Conservation (phyloP, 92 coral and sea anemone genomes). For the Scolanthus callimorphus region DNA sequence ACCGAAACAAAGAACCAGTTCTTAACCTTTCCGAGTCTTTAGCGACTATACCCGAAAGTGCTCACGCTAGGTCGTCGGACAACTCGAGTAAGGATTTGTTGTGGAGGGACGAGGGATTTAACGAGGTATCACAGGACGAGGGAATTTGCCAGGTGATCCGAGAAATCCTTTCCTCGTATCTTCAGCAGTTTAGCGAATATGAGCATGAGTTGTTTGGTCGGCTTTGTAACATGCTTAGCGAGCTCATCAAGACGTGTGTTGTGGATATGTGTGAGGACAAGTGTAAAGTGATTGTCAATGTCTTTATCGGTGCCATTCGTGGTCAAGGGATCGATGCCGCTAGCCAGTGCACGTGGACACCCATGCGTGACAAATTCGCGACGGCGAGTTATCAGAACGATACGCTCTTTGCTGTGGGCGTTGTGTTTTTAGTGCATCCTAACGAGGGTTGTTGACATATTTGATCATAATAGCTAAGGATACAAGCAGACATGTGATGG, state of each 20-base stretch:
- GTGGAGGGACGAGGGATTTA: neutral
- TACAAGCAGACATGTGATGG: too few relatives aligned
- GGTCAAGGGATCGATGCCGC: conserved; percentile 65
- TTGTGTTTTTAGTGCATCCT: conserved; percentile 54
- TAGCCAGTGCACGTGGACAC: conserved; percentile 72
- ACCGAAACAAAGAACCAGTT: too few relatives aligned
- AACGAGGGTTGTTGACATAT: too few relatives aligned
- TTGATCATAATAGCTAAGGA: too few relatives aligned
- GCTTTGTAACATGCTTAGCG: conserved; percentile 51
- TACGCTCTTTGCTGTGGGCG: conserved; percentile 58
- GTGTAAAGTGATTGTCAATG: conserved; percentile 62
- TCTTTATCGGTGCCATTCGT: conserved; percentile 58
- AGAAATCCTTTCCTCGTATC: conserved; percentile 55
- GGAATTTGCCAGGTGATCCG: conserved; percentile 42
- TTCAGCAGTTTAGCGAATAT: conserved; percentile 52
- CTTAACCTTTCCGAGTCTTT: conserved; percentile 11
- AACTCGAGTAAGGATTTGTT: neutral
- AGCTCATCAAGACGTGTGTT: conserved; percentile 61
- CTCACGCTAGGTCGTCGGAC: conserved; percentile 15
- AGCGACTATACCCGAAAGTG: conserved; percentile 53
- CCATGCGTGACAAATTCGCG: conserved; percentile 61
- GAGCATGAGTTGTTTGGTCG: conserved; percentile 52
- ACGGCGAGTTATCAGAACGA: conserved; percentile 68
- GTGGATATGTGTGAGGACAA: conserved; percentile 39
- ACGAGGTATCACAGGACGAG: conserved; percentile 32